Evolutionary conservation across 2,888 invertebrate genomes (phyloP), one percentile per base, ranked within the genome.

Genomic region (Metopia argyrocephala): DNA sequence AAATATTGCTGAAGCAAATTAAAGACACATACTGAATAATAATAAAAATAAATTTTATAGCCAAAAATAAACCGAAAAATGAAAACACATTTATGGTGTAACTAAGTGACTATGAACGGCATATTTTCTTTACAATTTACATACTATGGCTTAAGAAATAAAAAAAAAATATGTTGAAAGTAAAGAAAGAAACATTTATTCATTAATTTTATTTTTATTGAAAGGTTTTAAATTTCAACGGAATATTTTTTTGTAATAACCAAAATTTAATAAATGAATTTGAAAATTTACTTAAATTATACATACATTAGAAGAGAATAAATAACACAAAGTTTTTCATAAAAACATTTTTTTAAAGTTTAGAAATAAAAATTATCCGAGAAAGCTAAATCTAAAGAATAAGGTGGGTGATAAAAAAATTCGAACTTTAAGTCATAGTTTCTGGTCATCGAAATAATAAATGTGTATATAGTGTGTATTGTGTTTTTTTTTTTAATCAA

Each of bases 11-110:
- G 31, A 59, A 59, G 74, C 78, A 78, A 81, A 78, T 78, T 78
- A 78, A 81, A 81, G 74, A 75, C 74, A 81, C 81, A 81, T 75
- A 81, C 78, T 81, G 78, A 81, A 81, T 81, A 79, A 79, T 76
- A 76, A 80, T 73, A 76, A 76, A 68, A 80, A 76, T 80, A 80
- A 79, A 78, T 78, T 78, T 78, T 78, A 78, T 73, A 68, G 71
- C 66, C 66, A 23, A 71, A 18, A 62, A 31, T 5, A 38, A 20
- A 2, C 1, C 15, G 25, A 62, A 31, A 25, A 46, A n/a, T 23
- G 1, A 38, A 38, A 3, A 3, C 9, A 73, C 57, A 75, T 75
- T 74, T 75, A 69, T 75, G 74, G 46, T 65, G 78, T 56, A 66
- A 68, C 61, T 66, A 73, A 73, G 71, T 64, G 38, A 38, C 38